Conservation (phyloP, 1,140 invertebrate species). For the Ceratosolen fusciceps region DNA sequence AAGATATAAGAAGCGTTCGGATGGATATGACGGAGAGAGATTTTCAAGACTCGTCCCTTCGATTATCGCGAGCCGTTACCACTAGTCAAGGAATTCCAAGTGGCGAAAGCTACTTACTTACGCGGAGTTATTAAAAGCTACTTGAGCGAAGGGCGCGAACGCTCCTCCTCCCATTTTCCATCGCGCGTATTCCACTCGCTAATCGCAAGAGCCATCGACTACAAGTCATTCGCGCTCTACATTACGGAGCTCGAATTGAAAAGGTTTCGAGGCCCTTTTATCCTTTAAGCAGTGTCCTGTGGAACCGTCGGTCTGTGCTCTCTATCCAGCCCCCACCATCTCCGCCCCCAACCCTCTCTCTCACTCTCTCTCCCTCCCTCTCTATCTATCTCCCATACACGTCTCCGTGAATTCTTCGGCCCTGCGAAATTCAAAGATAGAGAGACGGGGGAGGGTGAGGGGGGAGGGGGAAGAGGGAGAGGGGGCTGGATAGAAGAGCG, state of each 20-base stretch:
- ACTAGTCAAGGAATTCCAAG: slow-evolving; percentile 16
- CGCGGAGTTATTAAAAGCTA: background rate
- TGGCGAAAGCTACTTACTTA: background rate
- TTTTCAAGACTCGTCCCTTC: slow-evolving; percentile 37
- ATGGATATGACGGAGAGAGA: background rate
- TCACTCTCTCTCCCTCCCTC: too few relatives aligned
- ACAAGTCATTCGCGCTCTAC: too few relatives aligned
- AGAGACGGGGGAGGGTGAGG: background rate
- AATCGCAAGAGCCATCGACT: too few relatives aligned
- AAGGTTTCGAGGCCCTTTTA: too few relatives aligned
- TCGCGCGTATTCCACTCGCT: background rate
- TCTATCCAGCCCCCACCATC: too few relatives aligned
- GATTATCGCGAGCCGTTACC: slow-evolving; percentile 8
- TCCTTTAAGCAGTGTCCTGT: too few relatives aligned
- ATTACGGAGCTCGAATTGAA: too few relatives aligned
- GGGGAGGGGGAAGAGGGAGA: too few relatives aligned
- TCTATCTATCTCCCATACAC: too few relatives aligned
- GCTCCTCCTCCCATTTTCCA: slow-evolving; percentile 7
- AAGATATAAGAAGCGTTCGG: background rate
- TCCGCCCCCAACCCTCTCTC: too few relatives aligned
- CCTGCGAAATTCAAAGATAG: background rate
- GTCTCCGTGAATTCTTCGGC: too few relatives aligned
- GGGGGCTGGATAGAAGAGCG: background rate
- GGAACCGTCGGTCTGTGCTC: too few relatives aligned
- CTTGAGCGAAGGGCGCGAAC: background rate